Percentiles rank a stretch among this genome's conserved stretches.
phyloP scores from a whole-genome alignment of 2,113 vertebrate genomes.

The Propithecus coquereli region DNA sequence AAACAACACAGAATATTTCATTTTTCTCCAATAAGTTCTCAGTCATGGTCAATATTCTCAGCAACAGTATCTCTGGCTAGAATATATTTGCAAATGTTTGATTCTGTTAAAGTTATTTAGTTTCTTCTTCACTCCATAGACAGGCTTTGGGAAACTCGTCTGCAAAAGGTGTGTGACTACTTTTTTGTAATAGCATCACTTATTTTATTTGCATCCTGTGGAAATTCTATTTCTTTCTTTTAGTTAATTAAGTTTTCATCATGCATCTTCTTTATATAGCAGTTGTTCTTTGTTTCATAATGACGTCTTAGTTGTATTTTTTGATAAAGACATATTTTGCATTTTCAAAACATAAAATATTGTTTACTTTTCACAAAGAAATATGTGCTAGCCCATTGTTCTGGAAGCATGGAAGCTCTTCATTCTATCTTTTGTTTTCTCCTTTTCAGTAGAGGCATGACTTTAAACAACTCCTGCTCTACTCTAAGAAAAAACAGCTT shows the following conservation, averaged over 20 bases:
- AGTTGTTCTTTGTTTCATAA: neutral
- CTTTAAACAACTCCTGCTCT: neutral
- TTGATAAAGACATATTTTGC: neutral
- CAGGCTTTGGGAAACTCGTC: neutral
- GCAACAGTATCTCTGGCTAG: neutral
- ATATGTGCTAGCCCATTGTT: neutral
- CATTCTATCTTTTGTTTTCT: neutral
- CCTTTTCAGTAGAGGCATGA: neutral
- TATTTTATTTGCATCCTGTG: neutral
- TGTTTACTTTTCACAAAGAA: neutral
- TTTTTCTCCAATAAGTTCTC: neutral
- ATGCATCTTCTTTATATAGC: neutral
- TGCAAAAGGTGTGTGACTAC: neutral
- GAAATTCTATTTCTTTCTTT: neutral
- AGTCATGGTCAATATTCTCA: neutral
- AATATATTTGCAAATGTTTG: neutral
- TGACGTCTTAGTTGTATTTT: neutral
- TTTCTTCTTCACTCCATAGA: neutral
- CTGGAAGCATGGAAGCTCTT: neutral
- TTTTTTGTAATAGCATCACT: neutral
- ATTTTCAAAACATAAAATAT: neutral
- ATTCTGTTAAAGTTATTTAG: neutral
- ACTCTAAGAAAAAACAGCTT: neutral
- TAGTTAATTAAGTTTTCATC: neutral
- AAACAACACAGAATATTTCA: neutral